Evolutionary conservation across 2,113 vertebrate genomes (phyloP), one percentile per base, ranked within the genome.

Genomic region (Cryptomyrus ogoouensis): DNA sequence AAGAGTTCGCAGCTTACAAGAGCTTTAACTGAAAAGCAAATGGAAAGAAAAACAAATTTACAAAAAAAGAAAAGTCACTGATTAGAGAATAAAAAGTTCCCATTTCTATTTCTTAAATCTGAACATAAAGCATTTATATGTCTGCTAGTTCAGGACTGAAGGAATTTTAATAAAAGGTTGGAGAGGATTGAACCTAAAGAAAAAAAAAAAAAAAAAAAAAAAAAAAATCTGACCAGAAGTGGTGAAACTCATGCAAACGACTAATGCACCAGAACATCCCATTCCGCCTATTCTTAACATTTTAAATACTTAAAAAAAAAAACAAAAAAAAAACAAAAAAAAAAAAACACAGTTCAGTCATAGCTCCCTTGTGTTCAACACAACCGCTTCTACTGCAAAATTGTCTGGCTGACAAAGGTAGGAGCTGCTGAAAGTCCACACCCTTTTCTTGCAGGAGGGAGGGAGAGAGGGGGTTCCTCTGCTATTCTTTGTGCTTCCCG

Each of bases 181-280:
- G n/a, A 85, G 88, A 90, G 91, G 90, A 91, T 89, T 88, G 49
- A 84, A 31, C n/a, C 24, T 12, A 70, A 70, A 31, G 9, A 53
- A 15, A 62, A 62, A 56, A 53, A n/a, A 91, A 49, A 93, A 94
- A 74, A 13, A 74, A 35, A 31, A 31, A 35, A 80, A 77, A 35
- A 89, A 92, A 92, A 93, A 94, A 92, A 91, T 42, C 90, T 35
- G 92, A 92, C 94, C 88, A 93, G 91, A 93, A 93, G n/a, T 77
- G 92, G 89, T 91, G 92, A 93, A 91, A 90, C 91, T 92, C 92
- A 91, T 93, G 93, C 93, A 94, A 94, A 93, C 89, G 91, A 93
- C 92, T 92, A 87, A 94, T 93, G 93, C 93, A 95, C 93, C 92
- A 90, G 1, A 85, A 86, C 90, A 91, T 31, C 88, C 90, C 89